Base-by-base conservation (phyloP, 2,888 invertebrate species). In the Platypus cylindrus region DNA sequence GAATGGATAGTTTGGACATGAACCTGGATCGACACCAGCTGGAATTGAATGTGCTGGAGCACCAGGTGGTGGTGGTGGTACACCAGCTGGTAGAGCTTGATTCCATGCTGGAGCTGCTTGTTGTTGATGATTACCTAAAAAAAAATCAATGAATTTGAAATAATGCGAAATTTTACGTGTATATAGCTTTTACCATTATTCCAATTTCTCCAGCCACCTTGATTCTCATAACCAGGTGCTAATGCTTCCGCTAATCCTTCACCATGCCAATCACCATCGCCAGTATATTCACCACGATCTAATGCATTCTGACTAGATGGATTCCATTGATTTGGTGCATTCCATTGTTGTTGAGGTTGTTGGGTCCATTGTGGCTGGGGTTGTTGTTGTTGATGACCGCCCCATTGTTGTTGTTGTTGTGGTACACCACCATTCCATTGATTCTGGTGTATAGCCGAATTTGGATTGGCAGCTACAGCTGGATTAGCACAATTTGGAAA, bases 1-100 rank as follows among this genome's bases (percentile, higher is more conserved):
- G 59, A 59, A 62, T 22, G 61, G 62, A 42, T 62, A 62, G 52
- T 62, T 61, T 43, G 62, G 62, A 43, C 62, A 62, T 12, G 59
- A 45, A 30, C 48, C 50, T n/a, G 61, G 51, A 40, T 57, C 55
- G 14, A 62, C 62, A 37, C 62, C 62, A 41, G 62, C 62, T n/a
- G 62, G 62, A 30, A 61, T 48, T 45, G 51, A 54, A 38, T 50
- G 54, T 13, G 49, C 14, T 33, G 30, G 34, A n/a, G 20, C 5
- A 8, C 32, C 38, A n/a, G 29, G 32, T 25, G 29, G 55, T 37
- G 50, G 54, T 13, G 49, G 17, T 33, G 30, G 34, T 7, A 24
- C 5, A 8, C 32, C 38, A n/a, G 29, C 35, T 25, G 29, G 37
- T 14, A 30, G 35, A 11, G 20, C 32, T 12, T 27, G 20, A 28